Percentiles rank a stretch among this genome's conserved stretches.
phyloP scores from a whole-genome alignment of 1,140 invertebrate species.

The Scaptomyza montana region DNA sequence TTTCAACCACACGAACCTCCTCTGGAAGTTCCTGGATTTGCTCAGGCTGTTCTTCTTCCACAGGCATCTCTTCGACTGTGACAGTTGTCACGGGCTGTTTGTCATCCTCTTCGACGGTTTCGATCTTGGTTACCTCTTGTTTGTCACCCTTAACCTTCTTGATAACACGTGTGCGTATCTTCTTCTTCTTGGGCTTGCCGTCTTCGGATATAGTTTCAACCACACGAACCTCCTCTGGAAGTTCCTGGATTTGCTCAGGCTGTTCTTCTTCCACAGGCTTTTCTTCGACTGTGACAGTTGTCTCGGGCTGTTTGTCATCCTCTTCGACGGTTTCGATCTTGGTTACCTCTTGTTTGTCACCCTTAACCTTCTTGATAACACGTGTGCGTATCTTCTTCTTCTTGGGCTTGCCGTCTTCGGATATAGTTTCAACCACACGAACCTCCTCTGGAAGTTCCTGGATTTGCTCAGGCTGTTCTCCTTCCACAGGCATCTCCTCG shows the following conservation, averaged over 20 bases:
- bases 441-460: not conserved
- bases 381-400: not conserved
- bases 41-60: not conserved
- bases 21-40: not conserved
- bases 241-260: not conserved
- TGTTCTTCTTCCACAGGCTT: not conserved
- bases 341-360: not conserved
- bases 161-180: not conserved
- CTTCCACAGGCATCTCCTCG: no score
- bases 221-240: not conserved
- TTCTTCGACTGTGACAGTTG: not conserved
- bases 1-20: not conserved
- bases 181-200: not conserved
- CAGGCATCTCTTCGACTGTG: not conserved
- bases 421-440: not conserved
- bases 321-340: not conserved
- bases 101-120: not conserved
- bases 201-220: not conserved
- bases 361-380: slow-evolving; percentile 1
- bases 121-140: not conserved
- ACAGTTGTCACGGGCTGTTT: not conserved
- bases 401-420: not conserved
- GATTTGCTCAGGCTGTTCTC: not conserved
- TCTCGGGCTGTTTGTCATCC: not conserved
- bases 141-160: slow-evolving; percentile 1